Conservation (phyloP, 2,888 invertebrate species). For the Sminthurides aquaticus region DNA sequence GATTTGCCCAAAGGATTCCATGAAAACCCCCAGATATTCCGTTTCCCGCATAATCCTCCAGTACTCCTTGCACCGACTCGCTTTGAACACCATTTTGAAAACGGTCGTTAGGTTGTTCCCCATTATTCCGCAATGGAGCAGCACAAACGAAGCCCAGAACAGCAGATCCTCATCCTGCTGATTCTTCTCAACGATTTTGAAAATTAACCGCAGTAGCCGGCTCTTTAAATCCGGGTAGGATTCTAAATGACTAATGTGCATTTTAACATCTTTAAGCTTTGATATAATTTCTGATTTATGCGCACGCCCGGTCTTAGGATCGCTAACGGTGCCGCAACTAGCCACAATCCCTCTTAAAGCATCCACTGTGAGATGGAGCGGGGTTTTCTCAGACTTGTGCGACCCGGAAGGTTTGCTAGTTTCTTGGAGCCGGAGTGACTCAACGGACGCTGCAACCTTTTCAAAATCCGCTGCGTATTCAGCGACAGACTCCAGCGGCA, state of each 20-base stretch:
- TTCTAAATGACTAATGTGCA: background rate
- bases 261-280: constrained; percentile 1
- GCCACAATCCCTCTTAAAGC: no score
- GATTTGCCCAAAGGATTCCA: constrained; percentile 37
- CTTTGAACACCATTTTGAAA: constrained; percentile 43
- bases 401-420: no score
- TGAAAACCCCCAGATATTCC: constrained; percentile 39
- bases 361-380: no score
- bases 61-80: constrained; percentile 39
- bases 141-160: constrained; percentile 42
- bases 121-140: constrained; percentile 37
- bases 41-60: constrained; percentile 34
- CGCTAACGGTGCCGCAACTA: no score
- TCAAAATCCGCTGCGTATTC: background rate
- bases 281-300: constrained; percentile 1
- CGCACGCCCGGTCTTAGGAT: background rate
- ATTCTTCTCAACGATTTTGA: constrained; percentile 40
- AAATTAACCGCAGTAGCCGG: constrained; percentile 30
- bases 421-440: no score
- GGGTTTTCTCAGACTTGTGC: no score
- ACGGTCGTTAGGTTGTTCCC: constrained; percentile 42
- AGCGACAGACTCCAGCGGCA: background rate
- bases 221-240: constrained; percentile 4
- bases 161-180: constrained; percentile 39
- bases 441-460: background rate